Percentiles rank a stretch among this genome's conserved stretches.
These are phyloP conservation scores for Syngnathus acus DNA, from an alignment of 2,797 vertebrate genomes.

Conservation along the genomic window DNA sequence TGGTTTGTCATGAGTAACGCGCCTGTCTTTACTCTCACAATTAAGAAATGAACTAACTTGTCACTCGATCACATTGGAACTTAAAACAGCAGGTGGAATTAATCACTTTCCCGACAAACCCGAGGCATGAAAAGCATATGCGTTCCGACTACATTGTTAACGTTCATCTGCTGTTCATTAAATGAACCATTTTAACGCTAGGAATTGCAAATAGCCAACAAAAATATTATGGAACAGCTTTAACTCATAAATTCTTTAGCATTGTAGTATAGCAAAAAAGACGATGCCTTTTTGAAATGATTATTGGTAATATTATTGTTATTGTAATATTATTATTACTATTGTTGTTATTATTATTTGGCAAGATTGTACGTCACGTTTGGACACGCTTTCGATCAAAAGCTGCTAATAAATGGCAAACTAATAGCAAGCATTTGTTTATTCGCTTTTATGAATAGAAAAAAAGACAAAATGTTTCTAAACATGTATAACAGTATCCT, in stretches of 20 bases:
- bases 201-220: neutral
- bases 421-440: neutral
- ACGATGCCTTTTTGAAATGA: neutral
- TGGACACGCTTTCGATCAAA: neutral
- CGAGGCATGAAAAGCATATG: too few relatives aligned
- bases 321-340: too few relatives aligned
- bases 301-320: too few relatives aligned
- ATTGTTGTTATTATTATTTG: too few relatives aligned
- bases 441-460: neutral
- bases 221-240: neutral
- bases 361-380: too few relatives aligned
- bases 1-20: slow-evolving; percentile 33
- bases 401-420: neutral
- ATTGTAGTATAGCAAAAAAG: neutral
- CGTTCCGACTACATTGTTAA: neutral
- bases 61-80: neutral
- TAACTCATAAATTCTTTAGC: neutral
- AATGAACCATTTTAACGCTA: neutral
- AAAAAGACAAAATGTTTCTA: neutral
- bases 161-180: neutral
- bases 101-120: neutral
- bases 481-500: neutral
- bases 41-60: neutral
- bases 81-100: neutral
- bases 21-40: neutral